phyloP scores from a whole-genome alignment of 2,113 vertebrate genomes.

The Anhinga rufa region DNA sequence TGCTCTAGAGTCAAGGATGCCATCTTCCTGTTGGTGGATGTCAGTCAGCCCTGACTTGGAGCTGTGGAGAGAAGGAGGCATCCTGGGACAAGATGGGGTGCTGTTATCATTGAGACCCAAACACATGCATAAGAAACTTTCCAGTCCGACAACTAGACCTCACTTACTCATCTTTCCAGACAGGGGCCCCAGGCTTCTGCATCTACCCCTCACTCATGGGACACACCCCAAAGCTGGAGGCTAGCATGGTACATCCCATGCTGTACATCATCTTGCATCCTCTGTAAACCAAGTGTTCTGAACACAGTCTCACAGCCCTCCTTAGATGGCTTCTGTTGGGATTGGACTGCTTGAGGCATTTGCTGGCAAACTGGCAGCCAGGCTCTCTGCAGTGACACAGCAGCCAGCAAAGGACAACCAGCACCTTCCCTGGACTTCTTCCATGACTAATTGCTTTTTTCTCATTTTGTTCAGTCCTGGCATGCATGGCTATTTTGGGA shows the following conservation, averaged over 20 bases:
- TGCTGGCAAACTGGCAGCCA: neutral
- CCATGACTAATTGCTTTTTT: neutral
- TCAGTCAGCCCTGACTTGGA: neutral
- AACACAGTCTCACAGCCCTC: neutral
- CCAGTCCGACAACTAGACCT: neutral
- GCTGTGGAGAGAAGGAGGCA: neutral
- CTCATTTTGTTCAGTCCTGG: neutral
- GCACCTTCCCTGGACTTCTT: neutral
- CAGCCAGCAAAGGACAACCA: neutral
- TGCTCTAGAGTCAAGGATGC: neutral
- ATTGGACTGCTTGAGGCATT: neutral
- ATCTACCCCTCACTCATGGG: neutral
- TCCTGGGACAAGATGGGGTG: rapidly evolving
- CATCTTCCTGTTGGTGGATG: neutral
- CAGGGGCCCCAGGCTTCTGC: neutral
- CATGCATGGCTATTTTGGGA: neutral
- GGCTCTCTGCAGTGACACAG: neutral
- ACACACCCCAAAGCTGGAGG: neutral
- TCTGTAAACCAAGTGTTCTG: neutral
- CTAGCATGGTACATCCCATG: rapidly evolving
- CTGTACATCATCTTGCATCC: rapidly evolving
- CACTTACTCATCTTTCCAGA: neutral
- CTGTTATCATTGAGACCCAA: neutral
- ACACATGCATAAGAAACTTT: neutral
- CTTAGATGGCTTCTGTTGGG: neutral